Percentiles rank a stretch among this genome's conserved stretches.
Evolutionary conservation across 2,888 invertebrate species (phyloP).

Genomic region (Leptarthrus brevirostris): DNA sequence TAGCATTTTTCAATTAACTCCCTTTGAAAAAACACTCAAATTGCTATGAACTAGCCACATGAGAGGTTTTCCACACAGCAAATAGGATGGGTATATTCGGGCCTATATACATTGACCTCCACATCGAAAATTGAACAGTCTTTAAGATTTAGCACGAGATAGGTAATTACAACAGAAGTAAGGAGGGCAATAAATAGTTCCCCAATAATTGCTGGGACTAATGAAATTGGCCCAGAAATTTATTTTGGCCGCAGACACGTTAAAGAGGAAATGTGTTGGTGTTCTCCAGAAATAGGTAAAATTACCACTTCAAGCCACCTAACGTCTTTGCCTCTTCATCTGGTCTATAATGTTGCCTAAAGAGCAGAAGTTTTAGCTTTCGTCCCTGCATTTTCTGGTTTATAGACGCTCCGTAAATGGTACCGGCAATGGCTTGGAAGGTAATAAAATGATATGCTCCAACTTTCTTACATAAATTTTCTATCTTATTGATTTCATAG

Average conservation of each 20-base stretch:
- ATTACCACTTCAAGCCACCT: not conserved
- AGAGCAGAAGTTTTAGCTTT: not conserved
- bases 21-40: not conserved
- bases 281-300: not conserved
- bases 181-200: conserved; percentile 52
- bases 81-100: too few relatives aligned
- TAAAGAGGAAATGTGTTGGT: not conserved
- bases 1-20: conserved; percentile 29
- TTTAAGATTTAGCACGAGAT: conserved; percentile 49
- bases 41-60: not conserved
- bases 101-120: conserved; percentile 9
- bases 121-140: conserved; percentile 47
- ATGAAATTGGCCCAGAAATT: conserved; percentile 53
- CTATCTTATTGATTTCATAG: conserved; percentile 52
- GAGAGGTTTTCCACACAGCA: not conserved
- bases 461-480: conserved; percentile 54
- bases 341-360: conserved; percentile 5
- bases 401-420: conserved; percentile 16
- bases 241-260: conserved; percentile 43
- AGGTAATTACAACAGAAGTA: conserved; percentile 49
- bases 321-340: not conserved
- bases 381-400: conserved; percentile 17
- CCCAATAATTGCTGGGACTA: conserved; percentile 54
- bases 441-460: conserved; percentile 54
- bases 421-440: conserved; percentile 33